These are phyloP conservation scores for Falcunculus frontatus DNA, from an alignment of 2,113 vertebrate genomes.

Conservation along the genomic window DNA sequence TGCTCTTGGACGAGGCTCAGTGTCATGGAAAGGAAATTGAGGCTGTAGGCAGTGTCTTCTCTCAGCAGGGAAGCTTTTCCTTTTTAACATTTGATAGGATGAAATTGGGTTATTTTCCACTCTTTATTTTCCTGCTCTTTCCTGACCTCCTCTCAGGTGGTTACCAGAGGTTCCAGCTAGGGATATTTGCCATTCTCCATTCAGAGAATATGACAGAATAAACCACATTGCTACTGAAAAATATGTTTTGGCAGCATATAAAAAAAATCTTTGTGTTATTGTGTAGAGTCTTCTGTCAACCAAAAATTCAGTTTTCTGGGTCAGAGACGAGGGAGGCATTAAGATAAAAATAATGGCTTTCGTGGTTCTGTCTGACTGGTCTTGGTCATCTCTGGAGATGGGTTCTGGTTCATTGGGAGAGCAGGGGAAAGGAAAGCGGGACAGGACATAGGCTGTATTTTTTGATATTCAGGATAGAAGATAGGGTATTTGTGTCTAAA, in stretches of 20 bases:
- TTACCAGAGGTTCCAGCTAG: background rate
- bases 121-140: conserved; percentile 34
- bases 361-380: background rate
- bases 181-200: background rate
- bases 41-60: background rate
- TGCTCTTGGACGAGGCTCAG: background rate
- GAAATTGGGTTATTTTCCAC: background rate
- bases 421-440: background rate
- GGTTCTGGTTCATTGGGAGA: background rate
- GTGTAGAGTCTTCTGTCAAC: background rate
- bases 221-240: background rate
- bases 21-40: background rate
- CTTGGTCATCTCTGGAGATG: background rate
- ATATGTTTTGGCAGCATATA: background rate
- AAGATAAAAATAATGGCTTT: background rate
- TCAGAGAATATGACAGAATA: background rate
- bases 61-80: background rate
- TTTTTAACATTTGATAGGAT: background rate
- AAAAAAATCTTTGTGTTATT: background rate
- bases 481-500: background rate
- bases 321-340: background rate
- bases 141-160: background rate
- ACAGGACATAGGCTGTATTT: background rate
- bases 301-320: background rate
- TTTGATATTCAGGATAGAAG: background rate